These are phyloP conservation scores for Pedicia rivosa DNA, from an alignment of 2,888 invertebrate genomes.

Conservation along the genomic window DNA sequence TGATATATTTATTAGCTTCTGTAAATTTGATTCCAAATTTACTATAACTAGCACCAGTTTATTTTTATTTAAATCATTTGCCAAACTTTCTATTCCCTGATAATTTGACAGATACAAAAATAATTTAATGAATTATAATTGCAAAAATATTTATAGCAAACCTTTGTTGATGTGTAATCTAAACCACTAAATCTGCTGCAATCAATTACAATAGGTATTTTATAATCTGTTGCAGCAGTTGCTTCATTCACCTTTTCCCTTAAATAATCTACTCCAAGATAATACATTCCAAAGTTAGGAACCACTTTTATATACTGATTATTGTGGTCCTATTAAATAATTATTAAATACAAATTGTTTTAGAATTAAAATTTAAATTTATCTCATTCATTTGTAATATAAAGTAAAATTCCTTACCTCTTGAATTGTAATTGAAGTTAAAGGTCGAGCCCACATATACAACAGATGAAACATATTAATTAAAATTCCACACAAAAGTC, in stretches of 20 bases:
- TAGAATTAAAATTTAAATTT: too few relatives aligned
- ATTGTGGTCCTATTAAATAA: too few relatives aligned
- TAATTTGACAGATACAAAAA: too few relatives aligned
- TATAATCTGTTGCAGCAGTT: constrained; percentile 29
- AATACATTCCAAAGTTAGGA: constrained; percentile 50
- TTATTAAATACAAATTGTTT: neutral
- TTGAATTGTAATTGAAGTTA: constrained; percentile 18
- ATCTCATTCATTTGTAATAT: too few relatives aligned
- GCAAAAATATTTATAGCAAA: too few relatives aligned
- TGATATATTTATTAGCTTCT: too few relatives aligned
- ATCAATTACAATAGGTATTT: constrained; percentile 43
- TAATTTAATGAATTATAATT: too few relatives aligned
- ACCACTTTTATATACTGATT: constrained; percentile 37
- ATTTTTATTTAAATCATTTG: too few relatives aligned
- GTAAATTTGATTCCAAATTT: too few relatives aligned
- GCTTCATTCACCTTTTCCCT: constrained; percentile 37
- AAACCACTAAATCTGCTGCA: constrained; percentile 44
- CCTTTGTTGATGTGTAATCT: constrained; percentile 51
- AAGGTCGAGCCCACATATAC: constrained; percentile 49
- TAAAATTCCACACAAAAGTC: constrained; percentile 55
- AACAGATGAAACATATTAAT: constrained; percentile 47
- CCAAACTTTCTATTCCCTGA: too few relatives aligned
- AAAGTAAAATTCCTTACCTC: constrained; percentile 15
- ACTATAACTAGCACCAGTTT: too few relatives aligned
- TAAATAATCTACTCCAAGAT: constrained; percentile 51